phyloP scores from a whole-genome alignment of 2,888 invertebrate genomes.

The Parelbella ahira region DNA sequence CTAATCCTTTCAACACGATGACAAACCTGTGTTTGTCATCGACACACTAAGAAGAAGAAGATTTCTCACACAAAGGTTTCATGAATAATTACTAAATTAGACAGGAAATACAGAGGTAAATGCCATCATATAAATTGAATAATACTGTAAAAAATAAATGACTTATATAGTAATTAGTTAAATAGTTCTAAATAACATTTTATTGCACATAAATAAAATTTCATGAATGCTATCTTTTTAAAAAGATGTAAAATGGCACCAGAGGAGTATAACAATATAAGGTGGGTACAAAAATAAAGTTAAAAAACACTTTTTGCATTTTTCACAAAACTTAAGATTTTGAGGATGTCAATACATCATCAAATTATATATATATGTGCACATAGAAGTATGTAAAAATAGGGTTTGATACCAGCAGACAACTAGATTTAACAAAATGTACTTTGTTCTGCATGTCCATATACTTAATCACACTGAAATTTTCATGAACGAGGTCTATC shows the following conservation, averaged over 20 bases:
- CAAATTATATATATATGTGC: slow-evolving; percentile 1
- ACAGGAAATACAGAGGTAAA: slow-evolving; percentile 15
- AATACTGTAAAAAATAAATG: slow-evolving; percentile 20
- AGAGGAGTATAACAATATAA: slow-evolving; percentile 35
- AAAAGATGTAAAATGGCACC: slow-evolving; percentile 50
- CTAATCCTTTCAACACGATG: too few relatives aligned
- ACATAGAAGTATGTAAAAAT: too few relatives aligned
- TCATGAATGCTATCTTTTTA: background rate
- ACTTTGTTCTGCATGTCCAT: too few relatives aligned
- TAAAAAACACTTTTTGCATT: slow-evolving; percentile 33
- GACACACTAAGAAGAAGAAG: too few relatives aligned
- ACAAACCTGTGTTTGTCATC: too few relatives aligned
- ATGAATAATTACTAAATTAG: slow-evolving; percentile 4
- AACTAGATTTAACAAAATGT: too few relatives aligned
- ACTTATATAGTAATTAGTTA: slow-evolving; percentile 11
- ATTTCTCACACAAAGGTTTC: slow-evolving; percentile 2
- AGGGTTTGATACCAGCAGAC: too few relatives aligned
- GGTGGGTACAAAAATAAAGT: slow-evolving; percentile 53
- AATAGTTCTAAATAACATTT: background rate
- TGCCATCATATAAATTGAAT: slow-evolving; percentile 6
- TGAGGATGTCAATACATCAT: slow-evolving; percentile 51
- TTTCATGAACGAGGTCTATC: too few relatives aligned
- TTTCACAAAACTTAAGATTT: slow-evolving; percentile 37
- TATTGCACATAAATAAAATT: slow-evolving; percentile 23
- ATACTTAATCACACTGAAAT: too few relatives aligned